Conservation (phyloP, 1,140 invertebrate genomes). For the Paralvinella palmiformis region DNA sequence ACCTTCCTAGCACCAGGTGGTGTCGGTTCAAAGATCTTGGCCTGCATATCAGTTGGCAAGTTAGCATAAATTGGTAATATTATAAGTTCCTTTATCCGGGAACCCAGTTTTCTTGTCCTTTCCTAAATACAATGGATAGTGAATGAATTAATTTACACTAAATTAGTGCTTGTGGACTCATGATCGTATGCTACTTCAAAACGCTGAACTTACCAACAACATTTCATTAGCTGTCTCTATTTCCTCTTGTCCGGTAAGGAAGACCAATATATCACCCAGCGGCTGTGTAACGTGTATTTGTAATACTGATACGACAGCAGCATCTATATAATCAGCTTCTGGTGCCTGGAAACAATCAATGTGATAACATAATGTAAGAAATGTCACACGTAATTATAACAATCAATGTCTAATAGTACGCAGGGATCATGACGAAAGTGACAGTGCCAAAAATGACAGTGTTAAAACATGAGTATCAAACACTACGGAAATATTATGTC, state of each 20-base stretch:
- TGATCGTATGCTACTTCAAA: too few species aligned
- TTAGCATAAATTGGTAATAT: conserved; percentile 97
- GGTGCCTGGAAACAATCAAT: conserved; percentile 71
- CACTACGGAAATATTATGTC: too few species aligned
- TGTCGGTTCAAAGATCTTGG: conserved; percentile 95
- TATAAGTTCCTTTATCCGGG: conserved; percentile 86
- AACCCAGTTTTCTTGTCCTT: conserved; percentile 79
- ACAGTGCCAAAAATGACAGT: too few species aligned
- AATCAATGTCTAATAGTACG: too few species aligned
- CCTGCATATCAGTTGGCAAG: conserved; percentile 96
- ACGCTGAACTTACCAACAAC: conserved; percentile 59
- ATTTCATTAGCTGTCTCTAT: conserved; percentile 95
- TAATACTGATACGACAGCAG: conserved; percentile 89
- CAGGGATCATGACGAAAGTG: too few species aligned
- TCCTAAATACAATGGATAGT: conserved; percentile 55
- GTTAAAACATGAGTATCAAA: too few species aligned
- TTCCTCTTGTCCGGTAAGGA: conserved; percentile 90
- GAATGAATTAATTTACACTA: neutral
- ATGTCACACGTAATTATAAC: too few species aligned
- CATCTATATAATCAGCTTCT: conserved; percentile 97
- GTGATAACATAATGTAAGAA: too few species aligned
- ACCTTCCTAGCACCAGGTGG: conserved; percentile 85
- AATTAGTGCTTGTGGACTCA: conserved; percentile 4
- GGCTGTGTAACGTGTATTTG: conserved; percentile 95
- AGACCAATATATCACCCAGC: conserved; percentile 91